phyloP scores from a whole-genome alignment of 2,113 vertebrate genomes.

The Pipa parva region DNA sequence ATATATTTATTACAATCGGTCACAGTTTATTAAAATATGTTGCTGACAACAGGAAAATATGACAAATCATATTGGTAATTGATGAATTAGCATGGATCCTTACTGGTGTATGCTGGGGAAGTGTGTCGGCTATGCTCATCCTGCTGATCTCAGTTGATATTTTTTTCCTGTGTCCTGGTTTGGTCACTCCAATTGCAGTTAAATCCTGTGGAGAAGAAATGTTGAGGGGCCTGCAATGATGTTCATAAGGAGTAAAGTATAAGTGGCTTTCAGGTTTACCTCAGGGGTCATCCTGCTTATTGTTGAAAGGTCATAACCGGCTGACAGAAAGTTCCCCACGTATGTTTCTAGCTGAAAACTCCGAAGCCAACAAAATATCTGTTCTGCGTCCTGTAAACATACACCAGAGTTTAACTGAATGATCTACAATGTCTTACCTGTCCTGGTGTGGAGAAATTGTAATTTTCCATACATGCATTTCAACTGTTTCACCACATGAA shows the following conservation, averaged over 20 bases:
- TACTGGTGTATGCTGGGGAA: conserved; percentile 89
- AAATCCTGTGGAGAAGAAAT: conserved; percentile 69
- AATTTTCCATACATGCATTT: too few relatives aligned
- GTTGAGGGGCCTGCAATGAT: not conserved
- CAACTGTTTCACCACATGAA: too few relatives aligned
- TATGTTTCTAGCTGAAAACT: conserved; percentile 94
- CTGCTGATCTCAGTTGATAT: conserved; percentile 88
- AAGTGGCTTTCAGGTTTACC: conserved; percentile 59
- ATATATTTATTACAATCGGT: too few relatives aligned
- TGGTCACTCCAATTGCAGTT: conserved; percentile 91
- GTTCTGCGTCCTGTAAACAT: conserved; percentile 76
- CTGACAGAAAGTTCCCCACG: conserved; percentile 78
- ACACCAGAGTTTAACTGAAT: too few relatives aligned
- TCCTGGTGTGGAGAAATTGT: too few relatives aligned
- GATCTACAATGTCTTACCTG: too few relatives aligned
- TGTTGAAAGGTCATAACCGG: conserved; percentile 90
- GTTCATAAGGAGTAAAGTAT: not conserved
- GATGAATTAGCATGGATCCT: conserved; percentile 46
- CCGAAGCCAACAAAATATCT: conserved; percentile 88
- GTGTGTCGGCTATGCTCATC: conserved; percentile 87
- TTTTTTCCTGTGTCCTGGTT: conserved; percentile 93
- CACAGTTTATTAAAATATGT: too few relatives aligned
- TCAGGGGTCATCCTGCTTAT: conserved; percentile 97
- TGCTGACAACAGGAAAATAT: too few relatives aligned
- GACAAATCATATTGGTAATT: too few relatives aligned